phyloP scores from a whole-genome alignment of 2,797 vertebrate genomes.

The Muscicapa striata region DNA sequence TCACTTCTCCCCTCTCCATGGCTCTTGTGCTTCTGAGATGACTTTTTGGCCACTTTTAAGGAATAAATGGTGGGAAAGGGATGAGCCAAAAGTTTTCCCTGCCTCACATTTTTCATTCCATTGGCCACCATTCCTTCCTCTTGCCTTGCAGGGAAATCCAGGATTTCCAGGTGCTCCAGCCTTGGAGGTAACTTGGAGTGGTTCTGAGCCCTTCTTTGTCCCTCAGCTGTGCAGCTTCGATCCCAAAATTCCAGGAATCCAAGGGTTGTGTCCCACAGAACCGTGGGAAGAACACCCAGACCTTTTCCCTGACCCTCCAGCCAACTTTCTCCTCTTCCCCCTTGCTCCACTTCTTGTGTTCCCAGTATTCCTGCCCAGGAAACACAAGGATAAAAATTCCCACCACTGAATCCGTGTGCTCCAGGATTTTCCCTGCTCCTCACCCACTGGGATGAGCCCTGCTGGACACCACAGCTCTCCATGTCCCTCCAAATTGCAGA shows the following conservation, averaged over 20 bases:
- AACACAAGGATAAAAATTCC: neutral
- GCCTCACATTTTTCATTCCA: neutral
- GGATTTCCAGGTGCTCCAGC: constrained; percentile 86
- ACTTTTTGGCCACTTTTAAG: neutral
- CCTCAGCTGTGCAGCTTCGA: neutral
- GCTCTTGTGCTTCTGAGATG: neutral
- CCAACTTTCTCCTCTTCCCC: neutral
- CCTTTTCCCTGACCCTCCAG: neutral
- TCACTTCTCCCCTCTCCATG: neutral
- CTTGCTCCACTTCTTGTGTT: neutral
- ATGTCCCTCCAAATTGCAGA: neutral
- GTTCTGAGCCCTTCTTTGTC: neutral
- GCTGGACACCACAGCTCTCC: neutral
- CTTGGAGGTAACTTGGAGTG: constrained; percentile 80
- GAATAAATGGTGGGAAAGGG: neutral
- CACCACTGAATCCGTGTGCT: neutral
- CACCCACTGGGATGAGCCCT: neutral
- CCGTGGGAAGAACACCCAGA: neutral
- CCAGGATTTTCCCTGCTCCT: neutral
- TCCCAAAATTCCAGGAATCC: neutral
- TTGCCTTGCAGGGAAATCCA: constrained; percentile 73
- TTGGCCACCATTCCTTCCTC: neutral
- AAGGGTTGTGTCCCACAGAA: neutral
- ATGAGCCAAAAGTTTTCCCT: neutral
- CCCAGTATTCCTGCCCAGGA: neutral